Conservation (phyloP, 2,888 invertebrate species). For the Eulithis prunata region DNA sequence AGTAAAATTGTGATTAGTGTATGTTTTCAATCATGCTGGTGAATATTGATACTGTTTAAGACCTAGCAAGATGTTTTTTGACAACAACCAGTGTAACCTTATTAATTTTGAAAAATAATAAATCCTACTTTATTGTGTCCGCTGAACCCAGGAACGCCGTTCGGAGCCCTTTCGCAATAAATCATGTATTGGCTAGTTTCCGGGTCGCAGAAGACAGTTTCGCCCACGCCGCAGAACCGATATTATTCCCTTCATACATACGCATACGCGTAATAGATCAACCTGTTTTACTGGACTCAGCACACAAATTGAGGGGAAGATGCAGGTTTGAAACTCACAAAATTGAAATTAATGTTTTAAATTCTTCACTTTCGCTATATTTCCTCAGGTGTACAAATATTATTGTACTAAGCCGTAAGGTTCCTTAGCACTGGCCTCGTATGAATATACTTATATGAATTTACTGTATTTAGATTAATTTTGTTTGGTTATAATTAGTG, state of each 20-base stretch:
- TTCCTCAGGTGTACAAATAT: too few species aligned
- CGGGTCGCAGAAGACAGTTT: conserved; percentile 31
- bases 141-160: conserved; percentile 15
- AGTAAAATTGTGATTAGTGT: too few species aligned
- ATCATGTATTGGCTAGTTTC: conserved; percentile 33
- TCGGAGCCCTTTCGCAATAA: conserved; percentile 30
- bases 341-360: too few species aligned
- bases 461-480: too few species aligned
- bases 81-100: not conserved
- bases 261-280: not conserved
- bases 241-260: conserved; percentile 24
- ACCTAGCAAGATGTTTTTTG: not conserved
- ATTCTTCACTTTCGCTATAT: too few species aligned
- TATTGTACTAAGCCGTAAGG: too few species aligned
- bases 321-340: too few species aligned
- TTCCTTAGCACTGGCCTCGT: too few species aligned
- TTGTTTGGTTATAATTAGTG: too few species aligned
- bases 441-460: too few species aligned
- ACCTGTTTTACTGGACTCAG: not conserved
- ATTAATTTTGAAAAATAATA: conserved; percentile 24
- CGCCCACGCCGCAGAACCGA: conserved; percentile 30
- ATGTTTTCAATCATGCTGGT: too few species aligned
- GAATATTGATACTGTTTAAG: too few species aligned
- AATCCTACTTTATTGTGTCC: conserved; percentile 16
- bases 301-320: not conserved